These are phyloP conservation scores for Antechinus flavipes DNA, from an alignment of 2,113 vertebrate genomes.

Conservation along the genomic window DNA sequence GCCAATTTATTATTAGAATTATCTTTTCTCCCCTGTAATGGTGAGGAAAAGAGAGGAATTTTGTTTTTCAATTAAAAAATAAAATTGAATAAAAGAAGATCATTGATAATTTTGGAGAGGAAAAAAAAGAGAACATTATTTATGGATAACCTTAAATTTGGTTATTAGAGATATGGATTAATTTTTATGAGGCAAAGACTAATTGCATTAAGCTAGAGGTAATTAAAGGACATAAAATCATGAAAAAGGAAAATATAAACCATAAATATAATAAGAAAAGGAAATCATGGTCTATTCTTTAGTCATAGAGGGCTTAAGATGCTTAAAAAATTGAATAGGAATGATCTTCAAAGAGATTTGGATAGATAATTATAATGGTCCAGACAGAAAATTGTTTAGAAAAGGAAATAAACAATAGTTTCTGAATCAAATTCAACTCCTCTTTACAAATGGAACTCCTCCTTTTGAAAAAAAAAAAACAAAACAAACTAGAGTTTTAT, in stretches of 20 bases:
- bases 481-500: neutral
- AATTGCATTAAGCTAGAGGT: neutral
- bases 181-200: neutral
- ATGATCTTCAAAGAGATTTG: conserved; percentile 39
- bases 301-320: neutral
- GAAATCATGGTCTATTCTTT: neutral
- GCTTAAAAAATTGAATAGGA: conserved; percentile 6
- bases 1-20: neutral
- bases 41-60: neutral
- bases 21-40: neutral
- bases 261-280: neutral
- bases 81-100: neutral
- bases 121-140: neutral
- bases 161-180: neutral
- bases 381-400: conserved; percentile 32
- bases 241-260: neutral
- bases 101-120: neutral
- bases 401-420: conserved; percentile 35
- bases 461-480: neutral
- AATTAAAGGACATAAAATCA: neutral
- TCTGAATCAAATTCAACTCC: conserved; percentile 28
- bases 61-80: neutral
- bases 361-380: neutral
- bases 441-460: conserved; percentile 26
- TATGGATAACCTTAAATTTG: neutral